These are phyloP conservation scores for Mormoops blainvillei DNA, from an alignment of 2,113 vertebrate genomes.

Conservation along the genomic window DNA sequence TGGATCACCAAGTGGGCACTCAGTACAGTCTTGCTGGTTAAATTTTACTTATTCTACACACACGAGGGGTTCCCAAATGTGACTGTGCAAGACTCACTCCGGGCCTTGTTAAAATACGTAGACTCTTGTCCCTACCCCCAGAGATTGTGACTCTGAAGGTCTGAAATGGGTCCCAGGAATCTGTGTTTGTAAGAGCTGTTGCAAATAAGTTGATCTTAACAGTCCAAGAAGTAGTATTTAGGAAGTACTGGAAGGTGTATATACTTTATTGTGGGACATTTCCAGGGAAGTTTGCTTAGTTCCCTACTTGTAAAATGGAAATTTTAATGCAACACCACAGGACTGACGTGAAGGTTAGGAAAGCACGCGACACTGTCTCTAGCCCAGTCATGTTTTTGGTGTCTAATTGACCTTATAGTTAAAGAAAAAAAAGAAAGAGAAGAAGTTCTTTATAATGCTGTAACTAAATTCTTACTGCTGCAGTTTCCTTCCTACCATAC, in stretches of 20 bases:
- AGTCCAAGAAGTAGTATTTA: conserved; percentile 1
- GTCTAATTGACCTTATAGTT: conserved; percentile 44
- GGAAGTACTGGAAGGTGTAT: not conserved
- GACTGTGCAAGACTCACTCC: not conserved
- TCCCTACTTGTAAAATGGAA: not conserved
- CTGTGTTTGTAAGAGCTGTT: not conserved
- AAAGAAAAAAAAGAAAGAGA: not conserved
- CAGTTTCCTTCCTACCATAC: conserved; percentile 26
- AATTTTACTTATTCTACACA: not conserved
- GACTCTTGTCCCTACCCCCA: not conserved
- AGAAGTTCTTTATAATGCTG: not conserved
- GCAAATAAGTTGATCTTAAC: conserved; percentile 23
- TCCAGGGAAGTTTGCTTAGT: conserved; percentile 14
- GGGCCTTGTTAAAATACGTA: not conserved
- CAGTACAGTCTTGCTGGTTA: not conserved
- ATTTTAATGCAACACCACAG: not conserved
- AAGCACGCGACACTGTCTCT: not conserved
- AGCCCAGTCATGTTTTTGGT: not conserved
- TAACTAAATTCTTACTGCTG: conserved; percentile 28
- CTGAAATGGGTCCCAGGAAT: not conserved
- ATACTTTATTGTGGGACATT: not conserved
- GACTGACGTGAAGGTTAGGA: not conserved
- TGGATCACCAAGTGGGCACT: not conserved
- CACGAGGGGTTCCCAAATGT: not conserved
- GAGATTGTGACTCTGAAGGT: not conserved